A percentile compares a stretch with the other conserved stretches of the same genome.
Conservation (phyloP, 2,888 invertebrate genomes). For the Priocnemis perturbator region DNA sequence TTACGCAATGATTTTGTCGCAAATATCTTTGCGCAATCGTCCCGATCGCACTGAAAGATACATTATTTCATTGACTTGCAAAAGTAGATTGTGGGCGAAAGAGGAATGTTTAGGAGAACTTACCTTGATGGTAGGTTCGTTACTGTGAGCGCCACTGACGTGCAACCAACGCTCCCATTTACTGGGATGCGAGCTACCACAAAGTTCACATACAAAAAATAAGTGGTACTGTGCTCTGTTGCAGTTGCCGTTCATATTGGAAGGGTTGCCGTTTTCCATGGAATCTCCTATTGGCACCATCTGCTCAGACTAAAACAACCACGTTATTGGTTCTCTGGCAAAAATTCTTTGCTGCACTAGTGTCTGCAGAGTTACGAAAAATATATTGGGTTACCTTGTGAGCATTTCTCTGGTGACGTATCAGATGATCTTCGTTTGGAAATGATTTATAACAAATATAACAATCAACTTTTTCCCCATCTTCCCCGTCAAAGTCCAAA, state of each 20-base stretch:
- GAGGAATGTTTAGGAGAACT: conserved; percentile 11
- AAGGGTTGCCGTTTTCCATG: conserved; percentile 46
- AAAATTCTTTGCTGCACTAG: neutral
- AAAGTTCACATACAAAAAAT: conserved; percentile 75
- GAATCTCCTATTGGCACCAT: conserved; percentile 47
- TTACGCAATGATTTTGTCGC: conserved; percentile 73
- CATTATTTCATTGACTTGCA: too few relatives aligned
- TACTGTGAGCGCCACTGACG: conserved; percentile 72
- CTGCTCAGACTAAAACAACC: conserved; percentile 60
- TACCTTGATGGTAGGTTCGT: conserved; percentile 71
- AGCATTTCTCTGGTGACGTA: conserved; percentile 75
- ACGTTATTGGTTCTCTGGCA: neutral
- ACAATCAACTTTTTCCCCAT: conserved; percentile 71
- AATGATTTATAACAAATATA: conserved; percentile 75
- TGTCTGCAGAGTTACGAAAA: neutral
- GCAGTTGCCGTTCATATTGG: conserved; percentile 64
- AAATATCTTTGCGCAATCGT: conserved; percentile 74
- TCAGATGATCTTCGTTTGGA: conserved; percentile 75
- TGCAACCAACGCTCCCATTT: conserved; percentile 77
- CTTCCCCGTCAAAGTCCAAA: conserved; percentile 67
- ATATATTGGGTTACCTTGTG: conserved; percentile 60
- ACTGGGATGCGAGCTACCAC: conserved; percentile 75
- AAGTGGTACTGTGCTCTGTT: conserved; percentile 72
- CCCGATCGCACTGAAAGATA: conserved; percentile 65
- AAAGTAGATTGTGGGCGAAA: neutral